Evolutionary conservation across 2,888 invertebrate species (phyloP).

Genomic region (Petrolisthes manimaculis): DNA sequence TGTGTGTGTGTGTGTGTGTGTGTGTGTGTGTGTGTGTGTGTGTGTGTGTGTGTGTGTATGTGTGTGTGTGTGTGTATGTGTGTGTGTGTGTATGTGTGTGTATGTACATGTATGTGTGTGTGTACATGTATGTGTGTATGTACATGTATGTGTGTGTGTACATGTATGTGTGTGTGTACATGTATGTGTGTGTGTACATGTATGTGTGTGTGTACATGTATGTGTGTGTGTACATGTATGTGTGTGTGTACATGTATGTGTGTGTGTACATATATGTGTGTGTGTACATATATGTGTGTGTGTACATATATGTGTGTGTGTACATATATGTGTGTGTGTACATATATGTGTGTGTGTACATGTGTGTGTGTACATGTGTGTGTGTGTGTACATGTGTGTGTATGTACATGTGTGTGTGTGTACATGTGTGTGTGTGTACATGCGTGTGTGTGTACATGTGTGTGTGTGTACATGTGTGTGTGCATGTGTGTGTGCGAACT

Average conservation of each 20-base stretch:
- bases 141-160: not conserved
- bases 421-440: conserved; percentile 15
- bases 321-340: not conserved
- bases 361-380: conserved; percentile 34
- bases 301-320: not conserved
- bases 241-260: not conserved
- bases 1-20: too few relatives aligned
- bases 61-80: not conserved
- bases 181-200: conserved; percentile 2
- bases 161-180: conserved; percentile 7
- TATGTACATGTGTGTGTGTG: conserved; percentile 36
- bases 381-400: conserved; percentile 41
- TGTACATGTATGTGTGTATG: not conserved
- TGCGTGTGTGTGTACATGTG: not conserved
- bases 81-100: not conserved
- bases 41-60: not conserved
- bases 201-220: not conserved
- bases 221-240: not conserved
- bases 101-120: not conserved
- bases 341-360: not conserved
- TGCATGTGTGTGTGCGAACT: too few relatives aligned
- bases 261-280: not conserved
- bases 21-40: too few relatives aligned
- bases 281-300: not conserved
- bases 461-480: too few relatives aligned